phyloP scores from a whole-genome alignment of 2,888 invertebrate genomes.

The Agriopis marginaria region DNA sequence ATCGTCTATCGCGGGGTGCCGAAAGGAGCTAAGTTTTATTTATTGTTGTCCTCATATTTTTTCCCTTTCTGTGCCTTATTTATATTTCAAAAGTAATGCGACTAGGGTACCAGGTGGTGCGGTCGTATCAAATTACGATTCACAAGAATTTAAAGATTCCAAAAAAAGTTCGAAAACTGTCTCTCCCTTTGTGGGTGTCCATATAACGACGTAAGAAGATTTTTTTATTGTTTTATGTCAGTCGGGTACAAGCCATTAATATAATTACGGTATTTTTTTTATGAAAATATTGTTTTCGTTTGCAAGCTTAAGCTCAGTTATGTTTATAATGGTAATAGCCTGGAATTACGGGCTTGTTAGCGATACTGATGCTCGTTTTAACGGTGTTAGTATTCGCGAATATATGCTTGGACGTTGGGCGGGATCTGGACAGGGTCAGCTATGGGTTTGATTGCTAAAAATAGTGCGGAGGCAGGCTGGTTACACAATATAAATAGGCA shows the following conservation, averaged over 20 bases:
- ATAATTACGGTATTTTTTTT: conserved; percentile 41
- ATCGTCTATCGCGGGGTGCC: conserved; percentile 57
- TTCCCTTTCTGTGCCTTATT: conserved; percentile 60
- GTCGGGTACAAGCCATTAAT: conserved; percentile 31
- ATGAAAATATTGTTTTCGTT: conserved; percentile 36
- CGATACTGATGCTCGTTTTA: conserved; percentile 50
- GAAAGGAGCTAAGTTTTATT: conserved; percentile 65
- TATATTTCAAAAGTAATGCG: conserved; percentile 68
- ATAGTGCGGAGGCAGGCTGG: conserved; percentile 73
- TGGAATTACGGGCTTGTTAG: conserved; percentile 55
- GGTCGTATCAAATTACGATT: conserved; percentile 71
- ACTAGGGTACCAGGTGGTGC: conserved; percentile 65
- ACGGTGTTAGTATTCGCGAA: conserved; percentile 59
- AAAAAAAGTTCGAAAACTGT: conserved; percentile 21
- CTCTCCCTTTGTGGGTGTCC: conserved; percentile 17
- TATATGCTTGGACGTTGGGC: conserved; percentile 49
- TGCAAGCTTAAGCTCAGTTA: conserved; percentile 40
- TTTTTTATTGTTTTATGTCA: conserved; percentile 29
- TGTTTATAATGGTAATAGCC: conserved; percentile 51
- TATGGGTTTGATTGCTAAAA: conserved; percentile 80
- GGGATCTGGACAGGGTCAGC: conserved; percentile 62
- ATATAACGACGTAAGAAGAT: conserved; percentile 23
- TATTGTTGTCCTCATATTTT: conserved; percentile 61
- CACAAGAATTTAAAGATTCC: conserved; percentile 42
- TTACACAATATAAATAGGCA: too few relatives aligned